Conservation (phyloP, 2,113 vertebrate genomes). For the Perca flavescens region DNA sequence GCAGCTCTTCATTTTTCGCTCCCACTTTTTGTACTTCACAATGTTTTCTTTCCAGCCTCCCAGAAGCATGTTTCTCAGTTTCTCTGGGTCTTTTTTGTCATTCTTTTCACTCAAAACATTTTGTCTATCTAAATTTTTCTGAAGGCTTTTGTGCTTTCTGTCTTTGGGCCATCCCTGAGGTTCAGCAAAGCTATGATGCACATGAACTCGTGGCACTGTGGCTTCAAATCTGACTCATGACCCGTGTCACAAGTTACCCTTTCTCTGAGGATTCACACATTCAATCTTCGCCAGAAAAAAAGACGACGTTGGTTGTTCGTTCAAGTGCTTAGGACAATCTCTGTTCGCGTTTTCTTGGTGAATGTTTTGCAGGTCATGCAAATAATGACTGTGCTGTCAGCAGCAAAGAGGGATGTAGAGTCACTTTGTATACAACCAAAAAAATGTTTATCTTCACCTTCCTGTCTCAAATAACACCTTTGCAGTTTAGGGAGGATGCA, state of each 20-base stretch:
- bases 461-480: constrained; percentile 30
- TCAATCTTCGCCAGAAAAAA: not conserved
- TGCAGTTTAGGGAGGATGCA: constrained; percentile 8
- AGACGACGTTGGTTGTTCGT: not conserved
- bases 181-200: constrained; percentile 8
- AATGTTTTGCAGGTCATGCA: not conserved
- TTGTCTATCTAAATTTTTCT: constrained; percentile 11
- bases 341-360: not conserved
- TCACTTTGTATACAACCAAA: constrained; percentile 3
- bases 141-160: constrained; percentile 11
- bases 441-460: not conserved
- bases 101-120: constrained; percentile 23
- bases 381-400: not conserved
- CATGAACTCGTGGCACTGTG: constrained; percentile 37
- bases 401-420: not conserved
- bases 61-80: constrained; percentile 18
- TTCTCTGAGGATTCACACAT: constrained; percentile 9
- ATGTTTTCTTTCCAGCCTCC: constrained; percentile 7
- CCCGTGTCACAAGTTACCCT: constrained; percentile 48
- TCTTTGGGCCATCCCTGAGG: constrained; percentile 47
- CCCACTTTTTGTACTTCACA: constrained; percentile 22
- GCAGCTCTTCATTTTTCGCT: constrained; percentile 27
- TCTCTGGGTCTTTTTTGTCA: constrained; percentile 23
- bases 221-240: constrained; percentile 55
- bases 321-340: not conserved